These are phyloP conservation scores for Pachymerium ferrugineum DNA, from an alignment of 2,888 invertebrate species.

Conservation along the genomic window DNA sequence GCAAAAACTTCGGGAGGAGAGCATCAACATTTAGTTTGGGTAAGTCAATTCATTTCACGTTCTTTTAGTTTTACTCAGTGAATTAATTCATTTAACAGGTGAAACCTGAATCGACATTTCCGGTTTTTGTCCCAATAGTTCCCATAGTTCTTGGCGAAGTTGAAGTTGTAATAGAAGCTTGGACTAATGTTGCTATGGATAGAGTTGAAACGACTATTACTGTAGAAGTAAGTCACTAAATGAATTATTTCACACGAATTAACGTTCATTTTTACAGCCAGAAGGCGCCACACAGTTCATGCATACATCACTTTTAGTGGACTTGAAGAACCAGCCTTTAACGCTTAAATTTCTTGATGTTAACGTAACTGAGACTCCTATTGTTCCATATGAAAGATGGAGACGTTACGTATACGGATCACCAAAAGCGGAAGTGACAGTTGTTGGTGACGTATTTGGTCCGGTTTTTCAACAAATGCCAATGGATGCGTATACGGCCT, in stretches of 20 bases:
- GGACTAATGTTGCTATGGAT: conserved; percentile 51
- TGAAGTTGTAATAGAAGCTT: conserved; percentile 50
- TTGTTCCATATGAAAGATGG: conserved; percentile 52
- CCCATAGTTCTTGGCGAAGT: conserved; percentile 50
- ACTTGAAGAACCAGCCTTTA: conserved; percentile 53
- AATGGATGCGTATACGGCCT: conserved; percentile 42
- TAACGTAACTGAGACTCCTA: conserved; percentile 52
- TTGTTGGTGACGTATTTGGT: conserved; percentile 55
- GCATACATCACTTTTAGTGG: conserved; percentile 54
- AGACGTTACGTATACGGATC: conserved; percentile 55
- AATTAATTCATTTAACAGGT: neutral
- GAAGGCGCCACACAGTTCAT: conserved; percentile 54
- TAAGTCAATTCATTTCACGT: conserved; percentile 36
- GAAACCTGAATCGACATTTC: conserved; percentile 34
- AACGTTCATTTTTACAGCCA: conserved; percentile 41
- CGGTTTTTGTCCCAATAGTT: conserved; percentile 53
- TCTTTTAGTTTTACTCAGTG: neutral
- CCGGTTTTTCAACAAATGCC: conserved; percentile 49
- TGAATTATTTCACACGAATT: neutral
- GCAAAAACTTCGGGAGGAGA: conserved; percentile 51
- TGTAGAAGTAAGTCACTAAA: conserved; percentile 42
- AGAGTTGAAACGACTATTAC: conserved; percentile 41
- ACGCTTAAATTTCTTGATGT: conserved; percentile 53
- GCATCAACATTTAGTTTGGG: conserved; percentile 54
- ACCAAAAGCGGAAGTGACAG: conserved; percentile 49